phyloP scores from a whole-genome alignment of 2,797 vertebrate species.

The Coregonus suidteri region DNA sequence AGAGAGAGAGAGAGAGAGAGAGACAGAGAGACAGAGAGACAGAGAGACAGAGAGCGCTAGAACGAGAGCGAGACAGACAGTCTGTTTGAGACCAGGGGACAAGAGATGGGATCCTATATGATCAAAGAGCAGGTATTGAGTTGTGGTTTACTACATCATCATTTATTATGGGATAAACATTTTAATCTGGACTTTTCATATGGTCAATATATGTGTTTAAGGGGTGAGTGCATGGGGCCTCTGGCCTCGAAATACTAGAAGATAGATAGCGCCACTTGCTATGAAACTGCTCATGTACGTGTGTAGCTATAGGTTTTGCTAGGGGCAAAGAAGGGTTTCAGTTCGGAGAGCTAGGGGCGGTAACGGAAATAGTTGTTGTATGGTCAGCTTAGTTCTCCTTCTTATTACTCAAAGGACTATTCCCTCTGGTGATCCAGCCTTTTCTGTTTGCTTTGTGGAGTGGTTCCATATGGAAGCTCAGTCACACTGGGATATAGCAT shows the following conservation, averaged over 20 bases:
- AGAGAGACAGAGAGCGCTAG: background rate
- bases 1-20: background rate
- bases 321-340: slow-evolving; percentile 39
- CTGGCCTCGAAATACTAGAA: slow-evolving; percentile 10
- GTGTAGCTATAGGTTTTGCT: slow-evolving; percentile 35
- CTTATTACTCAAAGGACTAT: slow-evolving; percentile 74
- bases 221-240: slow-evolving; percentile 10
- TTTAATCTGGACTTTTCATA: slow-evolving; percentile 42
- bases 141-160: slow-evolving; percentile 54
- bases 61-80: slow-evolving; percentile 39
- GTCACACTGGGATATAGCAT: slow-evolving; percentile 32
- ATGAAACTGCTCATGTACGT: slow-evolving; percentile 49
- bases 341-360: background rate
- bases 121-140: slow-evolving; percentile 67
- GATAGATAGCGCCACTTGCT: slow-evolving; percentile 52
- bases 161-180: slow-evolving; percentile 44
- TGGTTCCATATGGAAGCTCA: slow-evolving; percentile 77
- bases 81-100: slow-evolving; percentile 50
- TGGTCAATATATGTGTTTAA: slow-evolving; percentile 22
- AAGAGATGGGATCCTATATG: slow-evolving; percentile 54
- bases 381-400: slow-evolving; percentile 71
- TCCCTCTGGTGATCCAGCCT: slow-evolving; percentile 70
- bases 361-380: slow-evolving; percentile 58
- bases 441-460: slow-evolving; percentile 77
- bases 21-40: background rate